Conservation (phyloP, 2,797 vertebrate genomes). For the Dicrostonyx torquatus region DNA sequence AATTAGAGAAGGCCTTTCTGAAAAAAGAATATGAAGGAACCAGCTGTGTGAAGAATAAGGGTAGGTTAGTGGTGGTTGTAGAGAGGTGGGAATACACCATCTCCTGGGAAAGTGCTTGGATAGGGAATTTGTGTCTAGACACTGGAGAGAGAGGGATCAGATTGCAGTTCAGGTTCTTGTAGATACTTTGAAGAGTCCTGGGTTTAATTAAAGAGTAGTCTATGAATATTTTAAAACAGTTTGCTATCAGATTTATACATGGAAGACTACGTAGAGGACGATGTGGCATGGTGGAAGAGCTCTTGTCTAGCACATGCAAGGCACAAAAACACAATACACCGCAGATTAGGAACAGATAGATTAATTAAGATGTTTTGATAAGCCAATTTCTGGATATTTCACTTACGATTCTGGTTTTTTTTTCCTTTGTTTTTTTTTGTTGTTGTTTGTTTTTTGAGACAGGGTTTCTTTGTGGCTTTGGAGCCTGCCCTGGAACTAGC, state of each 20-base stretch:
- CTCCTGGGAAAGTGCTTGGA: not conserved
- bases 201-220: constrained; percentile 31
- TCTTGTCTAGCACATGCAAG: not conserved
- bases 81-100: not conserved
- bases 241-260: not conserved
- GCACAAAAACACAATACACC: no score
- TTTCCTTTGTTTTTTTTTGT: no score
- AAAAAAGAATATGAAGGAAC: constrained; percentile 8
- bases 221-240: not conserved
- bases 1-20: not conserved
- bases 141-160: not conserved
- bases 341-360: not conserved
- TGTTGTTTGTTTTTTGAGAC: no score
- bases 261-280: not conserved
- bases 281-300: not conserved
- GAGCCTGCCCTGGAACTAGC: no score
- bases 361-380: not conserved
- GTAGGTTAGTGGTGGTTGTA: not conserved
- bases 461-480: no score
- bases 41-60: constrained; percentile 7
- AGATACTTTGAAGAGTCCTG: not conserved
- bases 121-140: not conserved
- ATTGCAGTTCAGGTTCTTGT: not conserved
- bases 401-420: not conserved
- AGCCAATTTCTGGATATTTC: not conserved